Percentiles rank a stretch among this genome's conserved stretches.
phyloP scores from a whole-genome alignment of 1,140 invertebrate species.

The Drosophila melanica region DNA sequence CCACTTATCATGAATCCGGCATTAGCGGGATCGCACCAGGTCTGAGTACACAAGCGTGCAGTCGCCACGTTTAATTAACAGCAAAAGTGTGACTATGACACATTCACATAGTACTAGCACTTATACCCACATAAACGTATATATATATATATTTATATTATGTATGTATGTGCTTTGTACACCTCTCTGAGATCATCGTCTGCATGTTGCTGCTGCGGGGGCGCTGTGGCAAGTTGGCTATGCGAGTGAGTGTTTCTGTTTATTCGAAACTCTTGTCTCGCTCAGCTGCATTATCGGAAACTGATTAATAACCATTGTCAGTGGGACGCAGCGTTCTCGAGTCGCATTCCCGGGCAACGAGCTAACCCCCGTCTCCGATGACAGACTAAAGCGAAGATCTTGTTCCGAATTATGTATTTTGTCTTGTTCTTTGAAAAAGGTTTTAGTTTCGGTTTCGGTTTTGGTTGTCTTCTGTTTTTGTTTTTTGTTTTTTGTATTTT shows the following conservation, averaged over 20 bases:
- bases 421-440: conserved; percentile 55
- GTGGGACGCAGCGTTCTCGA: conserved; percentile 26
- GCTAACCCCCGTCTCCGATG: conserved; percentile 22
- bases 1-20: conserved; percentile 72
- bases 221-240: conserved; percentile 27
- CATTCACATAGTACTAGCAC: conserved; percentile 39
- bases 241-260: conserved; percentile 46
- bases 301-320: conserved; percentile 80
- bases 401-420: conserved; percentile 62
- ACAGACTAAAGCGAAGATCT: conserved; percentile 59
- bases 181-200: conserved; percentile 45
- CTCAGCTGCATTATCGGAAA: conserved; percentile 73
- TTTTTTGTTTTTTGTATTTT: conserved; percentile 20
- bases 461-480: conserved; percentile 5
- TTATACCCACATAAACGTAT: not conserved
- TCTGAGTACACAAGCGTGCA: conserved; percentile 22
- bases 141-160: not conserved
- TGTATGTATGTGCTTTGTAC: not conserved
- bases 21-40: conserved; percentile 45
- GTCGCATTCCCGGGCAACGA: conserved; percentile 27
- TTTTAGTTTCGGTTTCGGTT: conserved; percentile 38
- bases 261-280: conserved; percentile 77
- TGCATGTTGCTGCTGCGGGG: conserved; percentile 23
- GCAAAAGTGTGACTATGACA: conserved; percentile 76
- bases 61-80: conserved; percentile 77